A percentile compares a stretch with the other conserved stretches of the same genome.
These are phyloP conservation scores for Ips nitidus DNA, from an alignment of 1,140 invertebrate species.

Conservation along the genomic window DNA sequence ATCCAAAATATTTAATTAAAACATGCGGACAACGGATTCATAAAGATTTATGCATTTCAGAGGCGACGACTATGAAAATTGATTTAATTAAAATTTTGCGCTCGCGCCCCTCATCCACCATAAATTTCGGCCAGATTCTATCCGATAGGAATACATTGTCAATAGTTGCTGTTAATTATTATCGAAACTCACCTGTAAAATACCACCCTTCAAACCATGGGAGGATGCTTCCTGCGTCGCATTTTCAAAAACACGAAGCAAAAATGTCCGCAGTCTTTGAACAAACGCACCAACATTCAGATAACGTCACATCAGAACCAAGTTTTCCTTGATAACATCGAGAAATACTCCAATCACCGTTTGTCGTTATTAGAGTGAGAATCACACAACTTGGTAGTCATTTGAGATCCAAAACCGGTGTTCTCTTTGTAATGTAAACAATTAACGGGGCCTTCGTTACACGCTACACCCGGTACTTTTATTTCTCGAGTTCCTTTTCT, in stretches of 20 bases:
- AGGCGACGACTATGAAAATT: conserved; percentile 48
- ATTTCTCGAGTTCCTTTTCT: conserved; percentile 25
- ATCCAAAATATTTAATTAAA: conserved; percentile 53
- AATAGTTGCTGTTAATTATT: conserved; percentile 46
- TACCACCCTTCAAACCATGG: conserved; percentile 20
- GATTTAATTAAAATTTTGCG: conserved; percentile 53
- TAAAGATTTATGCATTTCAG: conserved; percentile 51
- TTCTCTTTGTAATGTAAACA: not conserved
- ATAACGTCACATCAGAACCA: conserved; percentile 33
- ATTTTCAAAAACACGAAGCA: conserved; percentile 35
- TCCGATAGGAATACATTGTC: conserved; percentile 10
- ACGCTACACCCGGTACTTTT: not conserved
- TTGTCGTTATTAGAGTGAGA: not conserved
- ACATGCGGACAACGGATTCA: conserved; percentile 51
- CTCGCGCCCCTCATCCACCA: conserved; percentile 34
- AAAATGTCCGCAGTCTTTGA: conserved; percentile 28
- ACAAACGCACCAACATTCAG: conserved; percentile 29
- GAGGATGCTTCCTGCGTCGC: conserved; percentile 34
- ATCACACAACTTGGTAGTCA: too few relatives aligned
- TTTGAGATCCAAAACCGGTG: not conserved
- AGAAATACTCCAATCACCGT: conserved; percentile 3
- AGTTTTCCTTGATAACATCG: not conserved
- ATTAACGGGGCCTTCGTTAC: not conserved
- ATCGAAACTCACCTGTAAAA: conserved; percentile 30
- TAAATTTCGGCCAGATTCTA: conserved; percentile 30